These are phyloP conservation scores for Alaudala cheleensis DNA, from an alignment of 2,113 vertebrate genomes.

Conservation along the genomic window DNA sequence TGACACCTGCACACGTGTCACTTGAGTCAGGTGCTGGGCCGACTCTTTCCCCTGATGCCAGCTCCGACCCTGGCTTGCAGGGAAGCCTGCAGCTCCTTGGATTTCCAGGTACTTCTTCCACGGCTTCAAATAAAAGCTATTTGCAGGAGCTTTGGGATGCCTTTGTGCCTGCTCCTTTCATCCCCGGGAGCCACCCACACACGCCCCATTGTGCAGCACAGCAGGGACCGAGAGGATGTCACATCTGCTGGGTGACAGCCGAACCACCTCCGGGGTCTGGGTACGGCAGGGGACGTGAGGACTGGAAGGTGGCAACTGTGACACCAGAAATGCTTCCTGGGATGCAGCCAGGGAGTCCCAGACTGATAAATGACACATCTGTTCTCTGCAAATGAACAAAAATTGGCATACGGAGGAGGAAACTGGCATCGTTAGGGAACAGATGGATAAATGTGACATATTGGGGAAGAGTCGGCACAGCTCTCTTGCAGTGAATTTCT, in stretches of 20 bases:
- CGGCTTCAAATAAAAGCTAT: not conserved
- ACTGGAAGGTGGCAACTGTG: not conserved
- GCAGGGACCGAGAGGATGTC: not conserved
- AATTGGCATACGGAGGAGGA: conserved; percentile 32
- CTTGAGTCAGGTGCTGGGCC: not conserved
- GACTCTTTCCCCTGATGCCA: not conserved
- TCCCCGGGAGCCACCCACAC: rapidly evolving
- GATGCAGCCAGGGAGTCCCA: not conserved
- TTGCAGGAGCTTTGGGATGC: not conserved
- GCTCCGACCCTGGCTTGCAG: not conserved
- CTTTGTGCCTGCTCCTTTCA: not conserved
- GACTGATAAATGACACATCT: conserved; percentile 45
- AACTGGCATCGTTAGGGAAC: conserved; percentile 10
- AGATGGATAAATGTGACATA: conserved; percentile 35
- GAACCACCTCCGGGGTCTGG: not conserved
- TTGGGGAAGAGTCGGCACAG: not conserved
- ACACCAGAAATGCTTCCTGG: not conserved
- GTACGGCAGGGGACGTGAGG: not conserved
- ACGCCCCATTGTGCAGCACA: not conserved
- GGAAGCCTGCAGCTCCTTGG: not conserved
- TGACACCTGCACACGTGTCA: not conserved
- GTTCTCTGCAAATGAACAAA: conserved; percentile 61
- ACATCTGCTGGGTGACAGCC: not conserved
- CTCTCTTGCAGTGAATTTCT: not conserved
- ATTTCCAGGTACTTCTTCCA: not conserved